Base-by-base conservation (phyloP, 2,113 vertebrate species). In the Dipodomys spectabilis region DNA sequence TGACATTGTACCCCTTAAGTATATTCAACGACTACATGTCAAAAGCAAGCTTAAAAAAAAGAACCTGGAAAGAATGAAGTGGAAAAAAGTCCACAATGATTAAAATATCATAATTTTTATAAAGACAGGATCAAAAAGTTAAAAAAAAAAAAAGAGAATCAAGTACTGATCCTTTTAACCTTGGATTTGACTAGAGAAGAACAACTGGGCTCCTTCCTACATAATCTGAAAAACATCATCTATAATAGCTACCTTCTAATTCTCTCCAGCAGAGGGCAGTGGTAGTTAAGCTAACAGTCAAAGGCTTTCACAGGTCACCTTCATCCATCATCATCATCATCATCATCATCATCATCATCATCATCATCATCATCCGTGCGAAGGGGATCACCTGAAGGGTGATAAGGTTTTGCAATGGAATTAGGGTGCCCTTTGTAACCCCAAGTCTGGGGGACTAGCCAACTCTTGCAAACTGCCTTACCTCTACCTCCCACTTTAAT, bases 191-290 rank as follows among this genome's bases (percentile, higher is more conserved):
- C 64, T 77, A 80, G 1, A 3, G 79, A 85, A 67, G 65, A 77
- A 45, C 82, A 86, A 65, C 20, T 89, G 20, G 32, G 23, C 87
- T 85, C 7, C 28, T 78, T n/a, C 1, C 6, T 4, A 60, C 30
- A 49, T 7, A 44, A n/a, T 88, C 30, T 92, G 73, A 74, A 90
- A 39, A 39, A 39, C 39, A 3, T 39, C 39, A 39, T 39, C 39
- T 39, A 39, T 39, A 39, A 39, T 57, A 18, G 53, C 53, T 57
- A 82, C 73, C 18, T 45, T 88, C 30, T 86, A 78, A n/a, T 69
- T 92, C 3, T 93, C 1, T 32, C 92, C 96, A 95, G 95, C 82
- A 96, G 97, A 95, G 95, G 96, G 96, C 96, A 97, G 95, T 92
- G 30, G 32, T 72, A 77, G 79, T 92, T 95, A 95, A 96, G 88